Base-by-base conservation (phyloP, 2,113 vertebrate genomes). In the Dicerorhinus sumatrensis region DNA sequence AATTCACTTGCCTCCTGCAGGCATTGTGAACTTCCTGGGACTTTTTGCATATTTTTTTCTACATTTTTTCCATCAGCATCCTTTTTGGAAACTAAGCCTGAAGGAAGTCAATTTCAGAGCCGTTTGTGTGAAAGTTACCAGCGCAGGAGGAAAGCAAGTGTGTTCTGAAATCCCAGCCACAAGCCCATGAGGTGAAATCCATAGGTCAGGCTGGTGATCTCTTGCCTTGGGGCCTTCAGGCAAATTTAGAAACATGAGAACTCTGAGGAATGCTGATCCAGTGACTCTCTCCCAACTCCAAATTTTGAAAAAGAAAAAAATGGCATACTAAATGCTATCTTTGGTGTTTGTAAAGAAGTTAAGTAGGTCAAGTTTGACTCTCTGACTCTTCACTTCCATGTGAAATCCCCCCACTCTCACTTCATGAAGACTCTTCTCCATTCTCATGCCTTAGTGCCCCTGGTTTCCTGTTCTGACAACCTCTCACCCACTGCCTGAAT, bases 61-160 rank as follows among this genome's bases (percentile, higher is more conserved):
- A 17, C 27, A 4, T 67, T 67, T 82, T 82, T 89, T 4, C 18
- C 27, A 42, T 95, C 79, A 31, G 10, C 8, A 46, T 75, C 51
- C 60, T 81, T 92, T 95, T 92, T 87, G 90, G 91, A 97, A 94
- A 97, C 51, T 16, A 60, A 92, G 88, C 96, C 94, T 69, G 87
- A 82, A 96, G 94, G 95, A 84, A 96, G 25, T 18, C 39, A 31
- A 72, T 94, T 90, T 97, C 92, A 27, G 75, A 97, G 90, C 77
- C 58, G 86, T 63, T 46, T 36, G 76, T 62, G 75, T 8, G 42
- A 39, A 76, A 76, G 92, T 81, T 56, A 3, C 25, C 2, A 8
- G 93, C 80, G 54, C 72, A 1, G 70, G 63, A 31, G 92, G 27
- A 33, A 76, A 76, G 63, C 56, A 27, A 76, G 65, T 46, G 21